Evolutionary conservation across 2,797 vertebrate species (phyloP).

Genomic region (Gymnothorax reevesii): DNA sequence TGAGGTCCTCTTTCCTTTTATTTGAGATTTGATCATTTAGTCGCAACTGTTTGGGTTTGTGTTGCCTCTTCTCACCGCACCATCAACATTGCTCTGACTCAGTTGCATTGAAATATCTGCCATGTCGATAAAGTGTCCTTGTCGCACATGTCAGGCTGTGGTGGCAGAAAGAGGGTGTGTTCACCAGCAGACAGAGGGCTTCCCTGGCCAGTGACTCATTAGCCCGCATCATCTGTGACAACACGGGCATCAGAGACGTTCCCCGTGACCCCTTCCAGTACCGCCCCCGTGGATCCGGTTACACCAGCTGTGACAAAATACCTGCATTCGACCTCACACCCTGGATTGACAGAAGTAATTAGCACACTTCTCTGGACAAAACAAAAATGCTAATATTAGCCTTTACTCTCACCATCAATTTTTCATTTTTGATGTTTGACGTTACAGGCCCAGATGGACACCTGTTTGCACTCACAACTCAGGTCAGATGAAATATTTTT

Average conservation of each 20-base stretch:
- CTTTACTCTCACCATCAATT: background rate
- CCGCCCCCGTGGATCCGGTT: conserved; percentile 44
- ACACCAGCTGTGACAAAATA: conserved; percentile 62
- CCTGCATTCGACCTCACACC: conserved; percentile 62
- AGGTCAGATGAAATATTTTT: background rate
- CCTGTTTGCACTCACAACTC: background rate
- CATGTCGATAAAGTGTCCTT: background rate
- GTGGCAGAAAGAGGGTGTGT: conserved; percentile 78
- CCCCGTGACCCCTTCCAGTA: conserved; percentile 68
- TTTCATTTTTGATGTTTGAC: too few species aligned
- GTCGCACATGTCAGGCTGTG: conserved; percentile 77
- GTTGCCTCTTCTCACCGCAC: background rate
- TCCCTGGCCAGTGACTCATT: conserved; percentile 65
- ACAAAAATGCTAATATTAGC: background rate
- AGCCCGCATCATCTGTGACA: conserved; percentile 82
- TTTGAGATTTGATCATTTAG: background rate
- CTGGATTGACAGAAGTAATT: conserved; percentile 68
- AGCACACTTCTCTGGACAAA: background rate
- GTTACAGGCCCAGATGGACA: too few species aligned
- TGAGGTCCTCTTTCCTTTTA: conserved; percentile 41
- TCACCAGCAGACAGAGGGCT: conserved; percentile 66
- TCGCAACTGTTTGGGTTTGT: background rate
- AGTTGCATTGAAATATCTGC: background rate
- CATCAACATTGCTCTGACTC: background rate
- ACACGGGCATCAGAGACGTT: conserved; percentile 74